Conservation (phyloP, 1,140 invertebrate genomes). For the Paraescarpia echinospica region DNA sequence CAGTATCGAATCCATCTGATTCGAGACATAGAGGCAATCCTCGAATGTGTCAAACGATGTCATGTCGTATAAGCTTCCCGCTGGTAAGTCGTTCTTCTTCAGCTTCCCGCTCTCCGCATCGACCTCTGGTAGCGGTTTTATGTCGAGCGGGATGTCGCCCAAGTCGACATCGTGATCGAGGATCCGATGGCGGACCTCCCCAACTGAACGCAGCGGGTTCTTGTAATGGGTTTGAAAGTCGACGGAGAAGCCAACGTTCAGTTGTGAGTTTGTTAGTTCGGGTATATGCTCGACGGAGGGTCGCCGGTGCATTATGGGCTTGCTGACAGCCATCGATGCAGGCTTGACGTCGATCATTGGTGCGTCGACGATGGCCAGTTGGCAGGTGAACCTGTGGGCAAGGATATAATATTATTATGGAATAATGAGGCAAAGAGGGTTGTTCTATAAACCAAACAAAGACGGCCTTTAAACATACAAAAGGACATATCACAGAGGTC, state of each 20-base stretch:
- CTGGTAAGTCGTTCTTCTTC: constrained; percentile 26
- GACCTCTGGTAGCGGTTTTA: constrained; percentile 4
- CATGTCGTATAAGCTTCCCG: constrained; percentile 16
- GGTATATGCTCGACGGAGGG: neutral
- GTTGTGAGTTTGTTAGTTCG: constrained; percentile 44
- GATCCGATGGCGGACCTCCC: constrained; percentile 14
- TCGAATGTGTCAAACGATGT: constrained; percentile 75
- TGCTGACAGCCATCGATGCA: neutral
- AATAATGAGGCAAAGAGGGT: no score
- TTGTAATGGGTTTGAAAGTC: constrained; percentile 57
- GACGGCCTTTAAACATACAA: neutral
- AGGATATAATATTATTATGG: constrained; percentile 20
- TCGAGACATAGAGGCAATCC: constrained; percentile 79
- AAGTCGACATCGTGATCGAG: constrained; percentile 18
- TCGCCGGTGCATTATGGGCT: neutral
- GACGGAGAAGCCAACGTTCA: constrained; percentile 71
- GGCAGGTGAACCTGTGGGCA: constrained; percentile 63
- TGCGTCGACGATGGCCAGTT: constrained; percentile 68
- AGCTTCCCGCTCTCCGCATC: constrained; percentile 9
- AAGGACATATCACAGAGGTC: no score
- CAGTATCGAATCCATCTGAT: constrained; percentile 83
- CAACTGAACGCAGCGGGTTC: constrained; percentile 28
- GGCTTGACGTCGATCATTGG: constrained; percentile 25
- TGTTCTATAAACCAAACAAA: neutral
- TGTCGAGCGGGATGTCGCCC: neutral